phyloP scores from a whole-genome alignment of 92 coral and sea anemone species.

The Phenganax marumi region DNA sequence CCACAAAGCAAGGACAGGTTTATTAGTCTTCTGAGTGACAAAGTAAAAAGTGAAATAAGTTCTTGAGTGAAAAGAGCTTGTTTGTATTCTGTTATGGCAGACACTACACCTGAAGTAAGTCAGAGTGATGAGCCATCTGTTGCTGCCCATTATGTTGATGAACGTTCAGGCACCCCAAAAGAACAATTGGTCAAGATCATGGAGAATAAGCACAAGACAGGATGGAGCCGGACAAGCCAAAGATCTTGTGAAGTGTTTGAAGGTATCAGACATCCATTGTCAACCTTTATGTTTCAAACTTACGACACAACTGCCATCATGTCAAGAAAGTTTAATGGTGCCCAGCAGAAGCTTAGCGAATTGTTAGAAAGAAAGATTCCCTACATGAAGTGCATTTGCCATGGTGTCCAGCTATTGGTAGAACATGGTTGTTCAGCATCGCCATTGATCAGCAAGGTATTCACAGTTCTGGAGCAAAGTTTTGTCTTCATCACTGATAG shows the following conservation, averaged over 20 bases:
- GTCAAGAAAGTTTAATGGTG: conserved; percentile 20
- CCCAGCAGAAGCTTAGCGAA: no score
- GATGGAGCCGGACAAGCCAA: conserved; percentile 33
- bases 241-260: conserved; percentile 26
- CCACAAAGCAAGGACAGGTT: conserved; percentile 32
- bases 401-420: conserved; percentile 6
- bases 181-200: background rate
- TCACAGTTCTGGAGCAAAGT: no score
- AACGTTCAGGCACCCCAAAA: background rate
- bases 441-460: conserved; percentile 6
- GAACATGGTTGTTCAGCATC: conserved; percentile 16
- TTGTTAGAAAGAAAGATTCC: conserved; percentile 13
- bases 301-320: conserved; percentile 20
- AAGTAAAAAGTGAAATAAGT: no score
- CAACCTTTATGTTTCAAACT: conserved; percentile 21
- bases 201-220: conserved; percentile 10
- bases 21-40: no score
- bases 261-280: conserved; percentile 21
- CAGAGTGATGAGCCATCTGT: conserved; percentile 26
- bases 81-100: no score
- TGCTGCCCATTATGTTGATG: conserved; percentile 31
- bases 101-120: conserved; percentile 5
- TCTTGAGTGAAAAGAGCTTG: no score
- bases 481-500: conserved; percentile 9
- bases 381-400: conserved; percentile 13